Evolutionary conservation across 2,113 vertebrate species (phyloP), one percentile per base, ranked within the genome.

Genomic region (Paramormyrops kingsleyae): DNA sequence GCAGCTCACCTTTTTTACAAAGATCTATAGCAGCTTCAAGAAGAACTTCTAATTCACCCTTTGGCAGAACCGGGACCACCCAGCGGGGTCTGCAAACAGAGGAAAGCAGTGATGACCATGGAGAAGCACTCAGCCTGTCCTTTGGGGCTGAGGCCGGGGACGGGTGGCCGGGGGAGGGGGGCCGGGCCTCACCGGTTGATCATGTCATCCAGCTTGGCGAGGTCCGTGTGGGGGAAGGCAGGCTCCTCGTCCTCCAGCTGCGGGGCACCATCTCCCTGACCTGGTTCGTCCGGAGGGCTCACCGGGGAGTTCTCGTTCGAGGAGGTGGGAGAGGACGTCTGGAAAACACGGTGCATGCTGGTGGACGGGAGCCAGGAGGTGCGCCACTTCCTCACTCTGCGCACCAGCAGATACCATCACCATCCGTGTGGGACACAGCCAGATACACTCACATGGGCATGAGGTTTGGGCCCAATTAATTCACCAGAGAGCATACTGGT

Each of bases 1-100:
- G n/a, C 27, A 42, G 17, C 88, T 93, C 96, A 99, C 99, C 98
- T 98, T 98, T 99, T 98, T 99, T 99, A 97, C 98, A 98, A 95
- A 99, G 97, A 94, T 99, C 99, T 95, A 99, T 98, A 97, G 99
- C 98, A 97, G 99, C 98, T 99, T 99, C 99, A 96, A 99, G 97
- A 96, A 99, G 98, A 95, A 99, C 98, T 97, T 99, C 99, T 96
- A 99, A 97, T 95, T 99, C 99, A 95, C 99, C 99, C 96, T 99
- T 99, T 93, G 99, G 99, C 97, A 99, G 97, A 94, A 99, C 99
- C 96, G 99, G 99, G 96, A 99, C 98, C 93, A 99, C 99, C 99
- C 99, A 99, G 93, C 99, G 98, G 96, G 98, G 99, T 96, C 99
- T 99, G 89, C 19, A 89, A 92, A 88, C 19, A 91, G 31, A 84